These are phyloP conservation scores for Coregonus suidteri DNA, from an alignment of 2,797 vertebrate genomes.

Conservation along the genomic window DNA sequence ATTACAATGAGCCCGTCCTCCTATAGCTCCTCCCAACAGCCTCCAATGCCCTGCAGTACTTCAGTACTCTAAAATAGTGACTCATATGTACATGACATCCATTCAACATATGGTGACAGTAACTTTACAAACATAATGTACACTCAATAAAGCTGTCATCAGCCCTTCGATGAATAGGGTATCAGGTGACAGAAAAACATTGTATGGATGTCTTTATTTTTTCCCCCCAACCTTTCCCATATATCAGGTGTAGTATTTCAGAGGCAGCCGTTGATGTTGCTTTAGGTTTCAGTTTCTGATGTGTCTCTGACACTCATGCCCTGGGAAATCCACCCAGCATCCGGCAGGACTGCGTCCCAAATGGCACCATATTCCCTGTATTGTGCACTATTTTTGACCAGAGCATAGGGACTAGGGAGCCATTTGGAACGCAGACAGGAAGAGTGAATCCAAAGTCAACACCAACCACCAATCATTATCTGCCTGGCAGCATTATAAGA, in stretches of 20 bases:
- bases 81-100: no score
- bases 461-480: no score
- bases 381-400: no score
- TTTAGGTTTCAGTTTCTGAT: neutral
- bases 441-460: no score
- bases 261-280: neutral
- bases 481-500: neutral
- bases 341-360: neutral
- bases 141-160: neutral
- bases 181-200: slow-evolving; percentile 1
- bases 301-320: neutral
- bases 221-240: neutral
- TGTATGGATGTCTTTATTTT: neutral
- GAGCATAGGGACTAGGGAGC: no score
- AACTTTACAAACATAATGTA: neutral
- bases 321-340: neutral
- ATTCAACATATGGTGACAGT: neutral
- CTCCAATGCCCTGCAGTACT: neutral
- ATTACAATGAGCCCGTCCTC: no score
- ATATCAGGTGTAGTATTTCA: neutral
- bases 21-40: no score
- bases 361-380: neutral
- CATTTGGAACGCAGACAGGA: no score
- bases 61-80: no score
- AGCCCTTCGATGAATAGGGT: neutral